Base-by-base conservation (phyloP, 2,113 vertebrate species). In the Oplegnathus fasciatus region DNA sequence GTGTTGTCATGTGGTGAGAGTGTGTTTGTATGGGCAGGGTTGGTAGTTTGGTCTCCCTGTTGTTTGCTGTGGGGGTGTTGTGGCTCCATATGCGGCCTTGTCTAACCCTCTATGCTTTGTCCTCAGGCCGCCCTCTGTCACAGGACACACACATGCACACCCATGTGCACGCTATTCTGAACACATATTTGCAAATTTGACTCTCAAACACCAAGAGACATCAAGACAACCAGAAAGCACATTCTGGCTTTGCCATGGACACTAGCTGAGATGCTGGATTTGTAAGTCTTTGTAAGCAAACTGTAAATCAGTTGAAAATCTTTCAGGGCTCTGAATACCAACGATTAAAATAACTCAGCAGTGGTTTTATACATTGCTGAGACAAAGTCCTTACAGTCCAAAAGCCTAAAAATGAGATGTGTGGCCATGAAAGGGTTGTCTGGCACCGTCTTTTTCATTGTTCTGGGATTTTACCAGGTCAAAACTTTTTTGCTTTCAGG, bases 21-120 rank as follows among this genome's bases (percentile, higher is more conserved):
- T 82, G 83, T 81, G 83, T 91, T 85, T 91, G 90, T 52, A 67
- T 78, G 85, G 90, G 76, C 73, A 58, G 67, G 68, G 70, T 69
- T 57, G 58, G 57, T 85, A 58, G 90, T 89, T 90, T 91, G 85
- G 92, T 89, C 86, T 91, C 72, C 28, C 32, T 82, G 69, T 76
- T 90, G 69, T 89, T 89, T 90, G 87, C 85, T 90, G 86, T 89
- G 85, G 82, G 90, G 88, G 91, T 84, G 90, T 92, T 90, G 88
- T 89, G 92, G 72, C 92, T 94, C 92, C 87, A 85, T 75, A 58
- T 20, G n/a, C 28, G 6, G 77, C 88, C 80, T 76, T 74, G 86
- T 89, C 89, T 86, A 64, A 84, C 44, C 80, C 72, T 72, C 52
- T n/a, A 74, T n/a, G 69, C 71, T 75, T 82, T 92, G 89, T 87